These are phyloP conservation scores for Bubalus kerabau DNA, from an alignment of 2,113 vertebrate species.

Conservation along the genomic window DNA sequence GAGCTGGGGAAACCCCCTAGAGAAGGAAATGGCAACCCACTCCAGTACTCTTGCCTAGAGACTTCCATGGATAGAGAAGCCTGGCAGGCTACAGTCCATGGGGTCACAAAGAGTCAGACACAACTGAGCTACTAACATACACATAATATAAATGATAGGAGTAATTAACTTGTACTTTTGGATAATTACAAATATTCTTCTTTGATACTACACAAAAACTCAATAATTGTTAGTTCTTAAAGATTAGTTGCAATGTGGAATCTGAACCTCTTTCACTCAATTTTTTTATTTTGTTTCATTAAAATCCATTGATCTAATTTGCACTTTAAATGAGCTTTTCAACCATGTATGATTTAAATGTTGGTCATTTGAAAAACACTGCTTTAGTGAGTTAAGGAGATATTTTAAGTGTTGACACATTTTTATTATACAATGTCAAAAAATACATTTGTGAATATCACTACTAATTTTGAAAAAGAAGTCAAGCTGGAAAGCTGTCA, in stretches of 20 bases:
- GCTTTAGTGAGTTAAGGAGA: not conserved
- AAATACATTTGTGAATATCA: not conserved
- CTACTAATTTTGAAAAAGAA: not conserved
- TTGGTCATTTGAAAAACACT: not conserved
- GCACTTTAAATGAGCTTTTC: not conserved
- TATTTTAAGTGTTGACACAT: not conserved
- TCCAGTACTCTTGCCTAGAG: not conserved
- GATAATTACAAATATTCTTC: not conserved
- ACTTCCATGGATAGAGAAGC: not conserved
- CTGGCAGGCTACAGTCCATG: not conserved
- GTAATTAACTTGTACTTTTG: not conserved
- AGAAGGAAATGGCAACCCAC: not conserved
- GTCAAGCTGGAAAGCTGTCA: not conserved
- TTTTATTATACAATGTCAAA: not conserved
- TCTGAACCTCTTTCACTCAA: not conserved
- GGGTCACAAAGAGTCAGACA: not conserved
- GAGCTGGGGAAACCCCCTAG: not conserved
- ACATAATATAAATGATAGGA: not conserved
- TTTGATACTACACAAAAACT: not conserved
- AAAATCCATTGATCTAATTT: not conserved
- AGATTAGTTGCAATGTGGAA: not conserved
- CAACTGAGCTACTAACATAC: not conserved
- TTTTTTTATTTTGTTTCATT: not conserved
- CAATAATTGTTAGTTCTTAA: not conserved
- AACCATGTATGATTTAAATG: not conserved